Percentiles rank a stretch among this genome's conserved stretches.
phyloP scores from a whole-genome alignment of 2,888 invertebrate genomes.

The Leucoma salicis region DNA sequence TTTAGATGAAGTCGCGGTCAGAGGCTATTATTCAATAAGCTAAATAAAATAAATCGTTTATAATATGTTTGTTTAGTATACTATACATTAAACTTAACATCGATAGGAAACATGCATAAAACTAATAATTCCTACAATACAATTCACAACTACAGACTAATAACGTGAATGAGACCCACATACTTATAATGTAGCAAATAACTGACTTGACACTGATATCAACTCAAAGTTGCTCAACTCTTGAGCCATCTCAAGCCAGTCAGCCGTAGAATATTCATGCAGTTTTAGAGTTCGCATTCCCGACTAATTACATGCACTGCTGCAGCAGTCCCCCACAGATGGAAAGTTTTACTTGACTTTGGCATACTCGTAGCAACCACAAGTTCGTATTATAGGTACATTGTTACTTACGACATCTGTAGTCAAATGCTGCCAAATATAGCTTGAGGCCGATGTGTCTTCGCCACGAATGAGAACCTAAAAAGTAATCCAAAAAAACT shows the following conservation, averaged over 20 bases:
- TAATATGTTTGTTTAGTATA: no score
- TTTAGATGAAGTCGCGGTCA: no score
- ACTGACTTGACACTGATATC: slow-evolving; percentile 33
- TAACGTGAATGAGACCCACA: slow-evolving; percentile 23
- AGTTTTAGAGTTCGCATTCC: slow-evolving; percentile 42
- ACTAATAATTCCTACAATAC: not conserved
- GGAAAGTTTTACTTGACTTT: slow-evolving; percentile 54
- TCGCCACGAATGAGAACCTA: no score
- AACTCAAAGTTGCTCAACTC: slow-evolving; percentile 25
- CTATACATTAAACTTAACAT: no score
- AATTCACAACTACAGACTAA: slow-evolving; percentile 3
- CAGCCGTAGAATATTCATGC: slow-evolving; percentile 62
- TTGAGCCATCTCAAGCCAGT: slow-evolving; percentile 17
- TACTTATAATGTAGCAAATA: no score
- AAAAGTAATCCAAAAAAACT: no score
- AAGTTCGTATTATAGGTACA: slow-evolving; percentile 5
- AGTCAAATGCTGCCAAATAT: no score
- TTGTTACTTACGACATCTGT: not conserved
- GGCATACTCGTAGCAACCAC: slow-evolving; percentile 21
- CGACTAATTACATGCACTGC: slow-evolving; percentile 42
- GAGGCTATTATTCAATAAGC: no score
- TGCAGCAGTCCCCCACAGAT: slow-evolving; percentile 23
- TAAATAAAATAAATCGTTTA: no score
- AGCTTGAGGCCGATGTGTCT: no score
- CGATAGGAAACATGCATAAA: no score